These are phyloP conservation scores for Atopsyche davidsoni DNA, from an alignment of 1,140 invertebrate species.

Conservation along the genomic window DNA sequence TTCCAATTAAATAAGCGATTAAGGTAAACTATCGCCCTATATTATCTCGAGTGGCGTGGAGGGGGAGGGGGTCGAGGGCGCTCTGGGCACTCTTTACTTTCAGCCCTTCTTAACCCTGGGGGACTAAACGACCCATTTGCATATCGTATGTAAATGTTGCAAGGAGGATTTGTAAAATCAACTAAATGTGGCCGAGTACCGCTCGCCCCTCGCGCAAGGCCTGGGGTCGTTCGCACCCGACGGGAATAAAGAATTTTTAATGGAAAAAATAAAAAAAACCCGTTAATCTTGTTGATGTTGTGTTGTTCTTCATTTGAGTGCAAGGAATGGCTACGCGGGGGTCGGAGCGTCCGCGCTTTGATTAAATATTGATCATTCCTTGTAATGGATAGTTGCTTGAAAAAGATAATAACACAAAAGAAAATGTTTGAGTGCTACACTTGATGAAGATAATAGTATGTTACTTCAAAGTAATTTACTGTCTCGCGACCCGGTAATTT, in stretches of 20 bases:
- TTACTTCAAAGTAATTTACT: too few species aligned
- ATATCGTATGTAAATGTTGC: slow-evolving; percentile 29
- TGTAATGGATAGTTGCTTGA: too few species aligned
- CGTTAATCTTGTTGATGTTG: too few species aligned
- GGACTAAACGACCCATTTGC: slow-evolving; percentile 28
- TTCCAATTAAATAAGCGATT: slow-evolving; percentile 28
- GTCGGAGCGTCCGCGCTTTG: too few species aligned
- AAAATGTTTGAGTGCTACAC: too few species aligned
- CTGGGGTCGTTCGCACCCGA: slow-evolving; percentile 7
- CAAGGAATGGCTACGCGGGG: too few species aligned
- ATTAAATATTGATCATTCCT: too few species aligned
- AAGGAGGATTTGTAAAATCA: slow-evolving; percentile 31
- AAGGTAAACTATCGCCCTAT: slow-evolving; percentile 28
- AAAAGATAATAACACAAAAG: too few species aligned
- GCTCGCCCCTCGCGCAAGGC: slow-evolving; percentile 7
- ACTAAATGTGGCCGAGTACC: slow-evolving; percentile 20
- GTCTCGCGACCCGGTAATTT: too few species aligned
- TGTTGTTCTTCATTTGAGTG: too few species aligned
- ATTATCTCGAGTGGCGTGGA: slow-evolving; percentile 25
- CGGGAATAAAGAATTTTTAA: slow-evolving; percentile 2
- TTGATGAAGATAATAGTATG: too few species aligned
- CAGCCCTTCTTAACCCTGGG: slow-evolving; percentile 15
- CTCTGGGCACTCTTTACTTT: slow-evolving; percentile 26
- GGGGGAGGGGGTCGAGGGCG: slow-evolving; percentile 2
- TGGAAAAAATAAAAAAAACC: too few species aligned